Evolutionary conservation across 2,797 vertebrate genomes (phyloP).

Genomic region (Gallinago nigripennis): DNA sequence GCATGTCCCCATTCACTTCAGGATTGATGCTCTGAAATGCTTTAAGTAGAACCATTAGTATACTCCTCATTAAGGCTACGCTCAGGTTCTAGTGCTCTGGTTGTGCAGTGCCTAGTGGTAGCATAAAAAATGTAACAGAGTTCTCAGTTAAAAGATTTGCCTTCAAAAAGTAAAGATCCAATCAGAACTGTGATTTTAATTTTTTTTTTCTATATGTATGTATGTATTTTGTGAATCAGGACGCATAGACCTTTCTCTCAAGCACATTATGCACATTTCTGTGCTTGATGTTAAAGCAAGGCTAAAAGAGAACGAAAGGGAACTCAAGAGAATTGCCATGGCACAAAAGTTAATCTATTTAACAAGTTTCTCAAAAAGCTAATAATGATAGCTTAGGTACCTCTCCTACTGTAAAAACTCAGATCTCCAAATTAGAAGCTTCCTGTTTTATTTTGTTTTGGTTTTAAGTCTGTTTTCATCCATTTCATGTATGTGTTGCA

Average conservation of each 20-base stretch:
- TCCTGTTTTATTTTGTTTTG: background rate
- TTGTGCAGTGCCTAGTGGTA: background rate
- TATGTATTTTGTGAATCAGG: background rate
- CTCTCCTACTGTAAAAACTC: background rate
- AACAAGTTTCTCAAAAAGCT: background rate
- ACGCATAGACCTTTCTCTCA: background rate
- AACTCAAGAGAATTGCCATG: background rate
- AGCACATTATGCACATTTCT: background rate
- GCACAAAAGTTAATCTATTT: background rate
- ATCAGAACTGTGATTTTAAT: background rate
- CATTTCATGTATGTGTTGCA: background rate
- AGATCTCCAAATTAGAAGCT: background rate
- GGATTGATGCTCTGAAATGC: background rate
- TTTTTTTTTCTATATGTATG: background rate
- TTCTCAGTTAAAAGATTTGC: background rate
- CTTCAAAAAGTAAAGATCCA: background rate
- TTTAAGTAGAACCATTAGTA: background rate
- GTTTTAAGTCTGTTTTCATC: background rate
- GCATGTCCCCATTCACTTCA: background rate
- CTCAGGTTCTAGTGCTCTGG: accelerated
- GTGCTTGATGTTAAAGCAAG: background rate
- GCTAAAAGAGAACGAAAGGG: background rate
- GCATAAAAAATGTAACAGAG: background rate
- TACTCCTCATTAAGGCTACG: background rate
- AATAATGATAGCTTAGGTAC: background rate